Evolutionary conservation across 2,888 invertebrate species (phyloP), one percentile per base, ranked within the genome.

Genomic region (Stenoptilia bipunctidactyla): DNA sequence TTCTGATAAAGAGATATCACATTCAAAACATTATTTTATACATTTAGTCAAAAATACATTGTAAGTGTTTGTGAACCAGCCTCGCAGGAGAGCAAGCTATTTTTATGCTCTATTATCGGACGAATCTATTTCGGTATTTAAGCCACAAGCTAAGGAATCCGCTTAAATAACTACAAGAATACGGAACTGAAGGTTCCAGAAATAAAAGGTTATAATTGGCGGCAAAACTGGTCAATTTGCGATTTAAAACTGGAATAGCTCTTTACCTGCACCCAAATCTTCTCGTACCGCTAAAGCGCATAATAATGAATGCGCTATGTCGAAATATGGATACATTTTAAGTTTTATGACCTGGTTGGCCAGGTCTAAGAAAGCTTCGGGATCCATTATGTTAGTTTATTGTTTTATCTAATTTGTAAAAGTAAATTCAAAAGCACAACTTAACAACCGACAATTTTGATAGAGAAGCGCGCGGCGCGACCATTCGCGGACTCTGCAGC

Each of bases 301-400:
- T 56, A 98, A 86, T 59, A 96, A 88, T 77, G 95, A 96, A 85
- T 99, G 97, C 55, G 98, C 98, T 61, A 98, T 92, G 76, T 99
- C 98, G 83, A 99, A 99, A 86, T 97, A 98, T 40, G 99, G 99
- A 72, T 93, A 99, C 98, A 99, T 98, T 88, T 98, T 97, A 56
- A 98, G 87, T 83, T 98, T 97, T 58, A 97, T 96, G 86, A 99
- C 96, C 89, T 96, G 95, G 85, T 97, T 97, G 86, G 98, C 98
- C 88, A 98, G 90, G 83, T 98, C 97, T 69, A 98, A 87, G 85
- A 98, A 97, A 49, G 96, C 92, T 87, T 96, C 96, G 72, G 96
- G 94, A 90, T 96, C 96, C 95, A 97, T 96, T 77, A 60, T 67
- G 64, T 43, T 60, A 54, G 59, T 59, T 30, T 30, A 6, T 30